Evolutionary conservation across 1,140 invertebrate species (phyloP).

Genomic region (Pseudomyrmex sp.): DNA sequence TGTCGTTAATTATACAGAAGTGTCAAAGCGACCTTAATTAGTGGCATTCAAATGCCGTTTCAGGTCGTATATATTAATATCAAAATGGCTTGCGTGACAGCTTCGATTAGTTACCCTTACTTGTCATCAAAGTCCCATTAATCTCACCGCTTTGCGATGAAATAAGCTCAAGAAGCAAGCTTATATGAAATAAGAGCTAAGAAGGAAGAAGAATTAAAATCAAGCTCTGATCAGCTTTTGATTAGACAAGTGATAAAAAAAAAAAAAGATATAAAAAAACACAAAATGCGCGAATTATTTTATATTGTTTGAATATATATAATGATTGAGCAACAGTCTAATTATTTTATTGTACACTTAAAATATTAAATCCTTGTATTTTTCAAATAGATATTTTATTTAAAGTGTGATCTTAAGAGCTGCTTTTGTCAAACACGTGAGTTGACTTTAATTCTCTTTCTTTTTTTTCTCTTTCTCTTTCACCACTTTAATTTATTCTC

Average conservation of each 20-base stretch:
- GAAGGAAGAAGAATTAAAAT: slow-evolving; percentile 2
- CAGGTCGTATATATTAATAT: slow-evolving; percentile 60
- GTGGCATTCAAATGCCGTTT: slow-evolving; percentile 45
- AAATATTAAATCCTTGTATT: no score
- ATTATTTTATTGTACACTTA: no score
- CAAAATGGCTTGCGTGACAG: slow-evolving; percentile 54
- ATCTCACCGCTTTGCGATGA: slow-evolving; percentile 43
- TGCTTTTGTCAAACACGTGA: slow-evolving; percentile 3
- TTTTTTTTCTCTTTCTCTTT: no score
- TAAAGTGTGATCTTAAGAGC: background rate
- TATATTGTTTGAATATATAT: background rate
- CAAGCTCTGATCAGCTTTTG: slow-evolving; percentile 3
- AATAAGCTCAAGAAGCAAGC: slow-evolving; percentile 34
- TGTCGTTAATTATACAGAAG: slow-evolving; percentile 22
- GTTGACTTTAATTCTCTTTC: background rate
- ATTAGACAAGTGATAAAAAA: background rate
- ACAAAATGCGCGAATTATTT: background rate
- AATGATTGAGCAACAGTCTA: background rate
- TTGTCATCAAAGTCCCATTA: slow-evolving; percentile 59
- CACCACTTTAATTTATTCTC: background rate
- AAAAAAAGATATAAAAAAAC: background rate
- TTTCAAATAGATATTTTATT: background rate
- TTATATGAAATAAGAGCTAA: slow-evolving; percentile 1
- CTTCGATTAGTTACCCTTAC: slow-evolving; percentile 60
- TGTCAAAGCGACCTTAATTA: slow-evolving; percentile 51